Base-by-base conservation (phyloP, 1,140 invertebrate genomes). In the Drosophila athabasca region DNA sequence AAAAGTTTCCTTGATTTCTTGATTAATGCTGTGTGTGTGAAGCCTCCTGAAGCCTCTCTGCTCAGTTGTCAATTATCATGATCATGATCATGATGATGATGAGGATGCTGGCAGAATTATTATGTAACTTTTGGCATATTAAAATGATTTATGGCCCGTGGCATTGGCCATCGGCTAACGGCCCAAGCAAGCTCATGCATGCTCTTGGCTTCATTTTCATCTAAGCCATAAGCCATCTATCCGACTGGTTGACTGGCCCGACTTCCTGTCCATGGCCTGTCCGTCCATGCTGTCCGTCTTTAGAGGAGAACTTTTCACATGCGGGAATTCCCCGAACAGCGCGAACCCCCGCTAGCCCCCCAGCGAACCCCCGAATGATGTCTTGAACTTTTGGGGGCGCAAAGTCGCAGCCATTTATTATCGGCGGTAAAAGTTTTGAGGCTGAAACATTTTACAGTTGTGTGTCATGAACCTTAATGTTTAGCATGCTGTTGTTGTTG, bases 391-490 rank as follows among this genome's bases (percentile, higher is more conserved):
- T 87, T 81, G 81, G 81, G 81, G 82, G 82, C 82, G 82, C 82
- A 78, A 82, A 85, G 82, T 82, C 67, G 83, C 70, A 67, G 70
- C 82, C 82, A 85, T 85, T 85, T 85, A 80, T 85, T 85, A 85
- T 82, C 79, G 70, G 66, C 70, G 77, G 79, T 76, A 88, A 85
- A 85, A 85, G 84, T 81, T 84, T 77, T 22, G 59, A 59, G 70
- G 60, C 83, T 85, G 83, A 88, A 88, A 78, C 71, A 70, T 88
- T 88, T 85, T 85, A 88, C 82, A 88, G 82, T 85, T 85, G 83
- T 85, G 82, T 85, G 82, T 85, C 82, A 88, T 85, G 82, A 85
- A 85, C 82, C 87, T 87, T 87, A 85, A 78, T 87, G 82, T 78
- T 83, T 70, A 82, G 79, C 79, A 82, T 82, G 78, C 54, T 73